Evolutionary conservation across 2,888 invertebrate species (phyloP).

Genomic region (Drosophila borealis): DNA sequence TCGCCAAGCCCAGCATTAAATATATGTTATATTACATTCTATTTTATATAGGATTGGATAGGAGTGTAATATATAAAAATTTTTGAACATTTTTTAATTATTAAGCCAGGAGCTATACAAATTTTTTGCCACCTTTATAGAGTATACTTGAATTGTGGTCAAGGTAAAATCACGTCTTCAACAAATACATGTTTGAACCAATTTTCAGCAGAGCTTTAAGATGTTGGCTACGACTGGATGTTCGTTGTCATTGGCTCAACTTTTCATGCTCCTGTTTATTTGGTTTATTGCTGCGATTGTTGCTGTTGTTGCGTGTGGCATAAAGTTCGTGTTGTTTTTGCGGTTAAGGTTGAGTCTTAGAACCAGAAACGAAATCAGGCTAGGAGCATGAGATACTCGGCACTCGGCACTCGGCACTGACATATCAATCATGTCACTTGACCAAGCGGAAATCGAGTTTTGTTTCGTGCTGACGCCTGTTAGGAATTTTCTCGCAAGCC

Average conservation of each 20-base stretch:
- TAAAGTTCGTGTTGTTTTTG: conserved; percentile 20
- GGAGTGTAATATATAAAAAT: too few species aligned
- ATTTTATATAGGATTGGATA: too few species aligned
- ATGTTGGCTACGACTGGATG: conserved; percentile 48
- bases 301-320: conserved; percentile 1
- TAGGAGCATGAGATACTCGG: not conserved
- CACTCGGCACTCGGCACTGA: conserved; percentile 21
- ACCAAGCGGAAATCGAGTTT: conserved; percentile 69
- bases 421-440: conserved; percentile 77
- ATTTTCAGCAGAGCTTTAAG: not conserved
- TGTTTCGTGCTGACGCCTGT: conserved; percentile 14
- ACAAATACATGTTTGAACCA: not conserved
- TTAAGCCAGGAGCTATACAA: too few species aligned
- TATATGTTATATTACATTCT: too few species aligned
- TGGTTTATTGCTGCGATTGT: not conserved
- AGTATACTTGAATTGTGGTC: too few species aligned
- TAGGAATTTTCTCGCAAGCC: conserved; percentile 28
- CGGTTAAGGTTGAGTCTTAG: not conserved
- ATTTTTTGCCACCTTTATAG: too few species aligned
- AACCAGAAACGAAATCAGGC: not conserved
- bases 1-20: too few species aligned
- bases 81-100: too few species aligned
- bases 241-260: conserved; percentile 3
- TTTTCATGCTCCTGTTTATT: not conserved
- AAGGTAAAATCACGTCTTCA: too few species aligned